Base-by-base conservation (phyloP, 1,140 invertebrate genomes). In the Euglossa dilemma region DNA sequence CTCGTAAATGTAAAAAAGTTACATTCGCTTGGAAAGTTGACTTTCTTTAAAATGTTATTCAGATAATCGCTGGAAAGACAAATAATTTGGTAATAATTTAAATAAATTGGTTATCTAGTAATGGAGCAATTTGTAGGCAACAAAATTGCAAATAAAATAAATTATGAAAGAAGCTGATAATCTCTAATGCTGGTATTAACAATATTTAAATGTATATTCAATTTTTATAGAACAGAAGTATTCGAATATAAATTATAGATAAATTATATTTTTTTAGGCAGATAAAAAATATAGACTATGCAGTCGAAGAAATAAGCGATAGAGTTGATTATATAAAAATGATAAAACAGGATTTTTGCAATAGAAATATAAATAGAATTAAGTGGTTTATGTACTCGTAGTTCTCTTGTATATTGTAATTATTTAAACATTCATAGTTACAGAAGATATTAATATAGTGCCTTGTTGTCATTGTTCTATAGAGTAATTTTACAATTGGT, bases 311-410 rank as follows among this genome's bases (percentile, higher is more conserved):
- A 56, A 92, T 94, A 71, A 77, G 92, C 23, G 94, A 95, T 47
- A 87, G 93, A 54, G 95, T 95, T 8, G 90, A 96, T 89, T 95
- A 96, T 66, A 61, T 85, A 14, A 63, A 93, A 78, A 90, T 96
- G 45, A 78, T 96, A 4, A 82, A 92, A 67, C 85, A 94, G 28
- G 70, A 95, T 64, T 96, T 95, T 92, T 83, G 90, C 28, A 78
- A 94, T 87, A 85, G 90, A 64, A 74, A 83, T 20, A 63, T 88
- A 36, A 84, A 87, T 16, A 76, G 71, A 16, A 90, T 88, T 98
- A 36, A 94, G 96, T 87, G 98, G 98, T 8, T 94, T 99, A 14
- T 98, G 99, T 92, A 98, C 98, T 0, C 99, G 98, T 94, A 98
- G 98, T 1, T 96, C 98, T 92, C 94, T 99, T 7, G 96, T 97